Conservation (phyloP, 2,797 vertebrate species). For the Siniperca scherzeri region DNA sequence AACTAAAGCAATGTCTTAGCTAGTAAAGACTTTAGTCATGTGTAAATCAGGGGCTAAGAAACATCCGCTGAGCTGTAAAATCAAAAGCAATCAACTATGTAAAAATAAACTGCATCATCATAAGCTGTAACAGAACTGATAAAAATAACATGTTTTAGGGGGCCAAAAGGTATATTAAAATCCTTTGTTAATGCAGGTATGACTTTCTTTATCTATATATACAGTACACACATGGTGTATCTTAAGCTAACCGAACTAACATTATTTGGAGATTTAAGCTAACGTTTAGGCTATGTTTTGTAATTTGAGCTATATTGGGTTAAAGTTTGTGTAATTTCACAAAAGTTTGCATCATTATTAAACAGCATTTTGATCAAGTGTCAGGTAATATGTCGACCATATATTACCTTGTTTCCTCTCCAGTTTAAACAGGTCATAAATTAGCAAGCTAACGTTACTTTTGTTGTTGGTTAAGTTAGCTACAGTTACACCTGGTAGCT, state of each 20-base stretch:
- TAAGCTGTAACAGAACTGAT: not conserved
- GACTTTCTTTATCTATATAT: not conserved
- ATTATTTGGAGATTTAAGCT: not conserved
- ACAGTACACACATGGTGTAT: not conserved
- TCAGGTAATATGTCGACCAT: not conserved
- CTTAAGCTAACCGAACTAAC: not conserved
- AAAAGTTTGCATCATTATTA: not conserved
- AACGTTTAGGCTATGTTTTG: not conserved
- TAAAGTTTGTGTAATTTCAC: not conserved
- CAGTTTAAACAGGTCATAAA: not conserved
- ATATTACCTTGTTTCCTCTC: not conserved
- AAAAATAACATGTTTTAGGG: not conserved
- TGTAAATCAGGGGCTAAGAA: not conserved
- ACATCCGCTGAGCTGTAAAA: too few relatives aligned
- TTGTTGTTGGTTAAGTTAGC: not conserved
- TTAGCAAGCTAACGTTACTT: not conserved
- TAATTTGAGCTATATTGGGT: not conserved
- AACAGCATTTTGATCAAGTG: not conserved
- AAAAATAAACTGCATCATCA: not conserved
- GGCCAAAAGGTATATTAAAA: not conserved
- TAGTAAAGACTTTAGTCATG: not conserved
- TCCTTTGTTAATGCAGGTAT: not conserved
- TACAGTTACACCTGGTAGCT: not conserved
- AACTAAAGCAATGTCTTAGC: not conserved
- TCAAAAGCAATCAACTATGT: too few relatives aligned